Conservation (phyloP, 2,888 invertebrate genomes). For the Agapostemon virescens region DNA sequence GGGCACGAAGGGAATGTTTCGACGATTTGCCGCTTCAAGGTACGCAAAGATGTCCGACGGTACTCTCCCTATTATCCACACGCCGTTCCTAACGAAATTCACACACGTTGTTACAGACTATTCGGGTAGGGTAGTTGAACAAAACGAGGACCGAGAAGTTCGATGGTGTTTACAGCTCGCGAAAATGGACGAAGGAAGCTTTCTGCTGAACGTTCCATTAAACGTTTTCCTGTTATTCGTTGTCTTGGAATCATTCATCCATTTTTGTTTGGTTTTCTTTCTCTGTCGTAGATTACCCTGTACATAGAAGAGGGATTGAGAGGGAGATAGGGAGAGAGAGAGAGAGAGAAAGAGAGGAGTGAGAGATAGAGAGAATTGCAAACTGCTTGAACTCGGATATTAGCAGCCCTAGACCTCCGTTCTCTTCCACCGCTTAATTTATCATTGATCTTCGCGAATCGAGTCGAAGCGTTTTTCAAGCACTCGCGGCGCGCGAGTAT, state of each 20-base stretch:
- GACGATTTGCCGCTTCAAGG: conserved; percentile 17
- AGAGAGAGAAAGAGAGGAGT: neutral
- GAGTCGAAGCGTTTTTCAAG: conserved; percentile 15
- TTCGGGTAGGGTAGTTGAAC: neutral
- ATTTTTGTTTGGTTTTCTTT: neutral
- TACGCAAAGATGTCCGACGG: conserved; percentile 2
- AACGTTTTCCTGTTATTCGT: neutral
- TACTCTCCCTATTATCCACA: neutral
- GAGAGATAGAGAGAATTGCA: neutral
- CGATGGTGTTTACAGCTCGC: neutral
- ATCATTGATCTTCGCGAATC: conserved; percentile 36
- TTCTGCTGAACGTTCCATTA: neutral
- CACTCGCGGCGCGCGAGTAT: neutral
- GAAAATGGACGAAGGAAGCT: conserved; percentile 9
- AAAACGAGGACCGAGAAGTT: conserved; percentile 6
- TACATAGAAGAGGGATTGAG: neutral
- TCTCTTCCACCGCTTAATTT: neutral
- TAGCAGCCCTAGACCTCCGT: conserved; percentile 49
- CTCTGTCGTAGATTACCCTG: neutral
- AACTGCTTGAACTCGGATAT: conserved; percentile 36
- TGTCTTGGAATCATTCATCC: neutral
- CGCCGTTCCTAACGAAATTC: neutral
- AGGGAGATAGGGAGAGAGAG: neutral
- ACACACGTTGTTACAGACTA: conserved; percentile 7
- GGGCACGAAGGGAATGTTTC: neutral